phyloP scores from a whole-genome alignment of 1,140 invertebrate genomes.

The Trichomalopsis sarcophagae region DNA sequence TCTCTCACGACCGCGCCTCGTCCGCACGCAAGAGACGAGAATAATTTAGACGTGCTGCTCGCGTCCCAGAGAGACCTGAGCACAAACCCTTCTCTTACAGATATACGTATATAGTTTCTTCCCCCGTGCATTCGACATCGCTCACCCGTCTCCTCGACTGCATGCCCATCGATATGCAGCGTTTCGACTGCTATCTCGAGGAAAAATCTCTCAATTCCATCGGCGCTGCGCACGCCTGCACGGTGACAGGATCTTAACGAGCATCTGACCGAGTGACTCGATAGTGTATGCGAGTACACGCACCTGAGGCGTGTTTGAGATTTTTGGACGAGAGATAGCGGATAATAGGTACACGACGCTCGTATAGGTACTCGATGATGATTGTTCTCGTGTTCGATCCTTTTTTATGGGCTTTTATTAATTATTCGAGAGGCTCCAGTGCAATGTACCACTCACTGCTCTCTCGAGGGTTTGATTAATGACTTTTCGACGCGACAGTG shows the following conservation, averaged over 20 bases:
- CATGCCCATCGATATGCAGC: background rate
- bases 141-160: constrained; percentile 14
- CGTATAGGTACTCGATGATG: background rate
- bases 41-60: constrained; percentile 50
- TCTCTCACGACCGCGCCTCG: background rate
- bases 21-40: constrained; percentile 29
- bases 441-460: background rate
- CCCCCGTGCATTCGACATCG: background rate
- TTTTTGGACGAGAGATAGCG: constrained; percentile 11
- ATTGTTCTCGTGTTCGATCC: constrained; percentile 19
- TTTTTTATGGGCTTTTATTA: background rate
- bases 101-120: background rate
- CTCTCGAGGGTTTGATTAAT: constrained; percentile 36
- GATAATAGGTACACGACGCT: constrained; percentile 3
- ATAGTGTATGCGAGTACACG: background rate
- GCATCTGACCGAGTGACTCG: constrained; percentile 62
- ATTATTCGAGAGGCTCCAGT: background rate
- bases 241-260: constrained; percentile 71
- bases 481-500: constrained; percentile 1
- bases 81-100: background rate
- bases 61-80: background rate
- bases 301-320: constrained; percentile 26
- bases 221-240: constrained; percentile 48
- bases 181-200: constrained; percentile 50
- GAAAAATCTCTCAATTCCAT: constrained; percentile 64